Percentiles rank a stretch among this genome's conserved stretches.
These are phyloP conservation scores for Muntiacus reevesi DNA, from an alignment of 2,113 vertebrate genomes.

Conservation along the genomic window DNA sequence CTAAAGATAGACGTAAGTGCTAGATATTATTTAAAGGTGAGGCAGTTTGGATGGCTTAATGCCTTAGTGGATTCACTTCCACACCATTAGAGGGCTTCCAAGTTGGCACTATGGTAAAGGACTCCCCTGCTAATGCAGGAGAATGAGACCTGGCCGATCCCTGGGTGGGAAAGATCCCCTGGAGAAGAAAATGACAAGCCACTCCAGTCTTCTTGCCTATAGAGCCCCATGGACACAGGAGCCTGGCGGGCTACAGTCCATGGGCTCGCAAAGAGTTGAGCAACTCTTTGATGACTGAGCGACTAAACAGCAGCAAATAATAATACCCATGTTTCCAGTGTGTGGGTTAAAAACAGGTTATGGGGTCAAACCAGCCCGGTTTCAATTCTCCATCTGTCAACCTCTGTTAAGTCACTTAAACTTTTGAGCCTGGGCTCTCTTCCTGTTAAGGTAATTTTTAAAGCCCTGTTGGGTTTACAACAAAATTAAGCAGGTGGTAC, in stretches of 20 bases:
- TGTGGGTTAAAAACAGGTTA: background rate
- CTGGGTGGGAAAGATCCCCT: background rate
- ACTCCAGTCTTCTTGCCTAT: background rate
- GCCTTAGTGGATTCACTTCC: background rate
- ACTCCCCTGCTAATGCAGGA: background rate
- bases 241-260: background rate
- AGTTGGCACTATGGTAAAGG: background rate
- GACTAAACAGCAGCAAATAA: background rate
- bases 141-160: accelerated
- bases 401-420: background rate
- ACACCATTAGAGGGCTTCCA: background rate
- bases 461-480: background rate
- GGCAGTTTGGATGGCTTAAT: background rate
- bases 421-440: background rate
- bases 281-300: background rate
- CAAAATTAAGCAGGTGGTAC: background rate
- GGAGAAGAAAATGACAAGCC: background rate
- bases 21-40: background rate
- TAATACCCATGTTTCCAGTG: background rate
- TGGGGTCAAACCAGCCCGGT: accelerated
- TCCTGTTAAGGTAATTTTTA: background rate
- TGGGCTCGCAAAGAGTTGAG: background rate
- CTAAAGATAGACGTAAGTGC: background rate
- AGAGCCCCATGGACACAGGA: background rate
- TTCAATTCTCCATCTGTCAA: background rate